phyloP scores from a whole-genome alignment of 2,797 vertebrate species.

The Halcyon chelicuti region DNA sequence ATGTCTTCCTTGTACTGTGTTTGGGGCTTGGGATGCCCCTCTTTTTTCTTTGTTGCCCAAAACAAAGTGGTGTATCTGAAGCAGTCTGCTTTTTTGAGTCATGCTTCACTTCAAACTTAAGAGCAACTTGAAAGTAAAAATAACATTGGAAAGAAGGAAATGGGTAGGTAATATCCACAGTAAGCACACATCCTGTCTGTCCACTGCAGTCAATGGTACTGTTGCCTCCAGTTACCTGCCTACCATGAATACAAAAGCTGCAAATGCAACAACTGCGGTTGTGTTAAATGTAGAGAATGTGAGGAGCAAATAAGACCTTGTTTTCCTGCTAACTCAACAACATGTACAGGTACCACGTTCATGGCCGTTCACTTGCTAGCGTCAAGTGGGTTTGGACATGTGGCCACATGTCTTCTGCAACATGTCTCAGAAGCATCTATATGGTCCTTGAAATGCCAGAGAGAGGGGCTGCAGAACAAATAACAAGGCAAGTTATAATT shows the following conservation, averaged over 20 bases:
- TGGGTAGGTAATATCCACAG: too few relatives aligned
- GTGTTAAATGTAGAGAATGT: neutral
- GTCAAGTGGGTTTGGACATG: neutral
- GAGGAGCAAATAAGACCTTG: neutral
- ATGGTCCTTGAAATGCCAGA: neutral
- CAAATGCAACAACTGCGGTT: neutral
- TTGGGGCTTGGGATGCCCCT: neutral
- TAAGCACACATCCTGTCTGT: neutral
- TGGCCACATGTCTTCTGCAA: neutral
- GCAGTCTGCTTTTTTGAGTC: rapidly evolving
- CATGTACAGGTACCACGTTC: neutral
- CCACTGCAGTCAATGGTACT: neutral
- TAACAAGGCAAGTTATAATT: neutral
- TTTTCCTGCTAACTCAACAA: neutral
- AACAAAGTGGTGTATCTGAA: neutral
- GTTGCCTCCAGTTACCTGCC: neutral
- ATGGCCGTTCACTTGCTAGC: rapidly evolving
- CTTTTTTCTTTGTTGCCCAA: neutral
- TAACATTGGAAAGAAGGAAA: neutral
- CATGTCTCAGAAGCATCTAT: neutral
- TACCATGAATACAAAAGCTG: neutral
- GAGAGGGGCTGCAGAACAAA: neutral
- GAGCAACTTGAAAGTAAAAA: neutral
- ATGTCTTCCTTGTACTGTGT: neutral
- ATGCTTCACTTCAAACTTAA: neutral